These are phyloP conservation scores for Micropterix aruncella DNA, from an alignment of 2,888 invertebrate genomes.

Conservation along the genomic window DNA sequence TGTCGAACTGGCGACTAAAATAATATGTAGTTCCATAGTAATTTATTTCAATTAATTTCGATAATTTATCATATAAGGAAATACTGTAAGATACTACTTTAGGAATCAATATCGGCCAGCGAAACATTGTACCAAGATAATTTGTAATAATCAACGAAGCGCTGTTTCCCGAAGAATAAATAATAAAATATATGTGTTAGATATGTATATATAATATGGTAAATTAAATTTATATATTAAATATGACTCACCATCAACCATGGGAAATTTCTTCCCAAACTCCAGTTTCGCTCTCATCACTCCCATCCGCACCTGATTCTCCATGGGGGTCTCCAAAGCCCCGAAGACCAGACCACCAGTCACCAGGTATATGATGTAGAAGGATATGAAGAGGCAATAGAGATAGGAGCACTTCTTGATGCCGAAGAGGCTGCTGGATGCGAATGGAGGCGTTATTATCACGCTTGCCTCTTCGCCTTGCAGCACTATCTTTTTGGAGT, in stretches of 20 bases:
- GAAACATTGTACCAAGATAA: no score
- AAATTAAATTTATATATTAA: no score
- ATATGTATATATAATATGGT: no score
- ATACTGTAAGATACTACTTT: no score
- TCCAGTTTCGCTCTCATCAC: constrained; percentile 35
- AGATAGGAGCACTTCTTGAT: constrained; percentile 38
- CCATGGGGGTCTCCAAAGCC: constrained; percentile 48
- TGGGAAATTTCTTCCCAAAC: constrained; percentile 43
- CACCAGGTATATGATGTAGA: constrained; percentile 47
- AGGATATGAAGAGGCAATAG: constrained; percentile 36
- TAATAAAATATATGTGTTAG: no score
- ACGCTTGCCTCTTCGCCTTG: constrained; percentile 30
- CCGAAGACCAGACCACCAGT: constrained; percentile 55
- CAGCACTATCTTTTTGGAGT: constrained; percentile 30
- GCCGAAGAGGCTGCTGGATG: constrained; percentile 32
- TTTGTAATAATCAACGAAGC: no score
- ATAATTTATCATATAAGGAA: no score
- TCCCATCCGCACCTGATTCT: constrained; percentile 35
- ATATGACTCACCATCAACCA: constrained; percentile 44
- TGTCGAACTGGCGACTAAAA: no score
- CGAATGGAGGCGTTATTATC: constrained; percentile 29
- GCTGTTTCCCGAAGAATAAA: no score
- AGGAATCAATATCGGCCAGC: no score
- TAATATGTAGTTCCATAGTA: no score
- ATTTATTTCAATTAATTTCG: no score